Conservation (phyloP, 2,113 vertebrate species). For the Pangasianodon hypophthalmus region DNA sequence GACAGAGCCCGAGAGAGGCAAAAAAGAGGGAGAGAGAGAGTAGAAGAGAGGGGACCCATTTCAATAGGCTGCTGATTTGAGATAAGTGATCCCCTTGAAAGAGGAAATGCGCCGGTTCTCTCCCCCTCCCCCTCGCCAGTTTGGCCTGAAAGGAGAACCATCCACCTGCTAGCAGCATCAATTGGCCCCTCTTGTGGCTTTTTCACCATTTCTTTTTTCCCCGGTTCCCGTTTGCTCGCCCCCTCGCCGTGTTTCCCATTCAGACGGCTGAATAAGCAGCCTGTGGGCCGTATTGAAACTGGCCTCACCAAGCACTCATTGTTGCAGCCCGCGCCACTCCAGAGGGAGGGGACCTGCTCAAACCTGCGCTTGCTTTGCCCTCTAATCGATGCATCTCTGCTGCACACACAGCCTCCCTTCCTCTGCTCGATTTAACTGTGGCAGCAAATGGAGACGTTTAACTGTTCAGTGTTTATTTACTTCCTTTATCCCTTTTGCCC, state of each 20-base stretch:
- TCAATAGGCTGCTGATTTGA: constrained; percentile 65
- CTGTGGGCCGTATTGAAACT: constrained; percentile 50
- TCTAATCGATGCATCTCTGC: constrained; percentile 32
- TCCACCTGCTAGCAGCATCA: constrained; percentile 65
- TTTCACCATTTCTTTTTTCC: constrained; percentile 55
- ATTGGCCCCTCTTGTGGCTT: constrained; percentile 62
- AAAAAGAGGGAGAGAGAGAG: constrained; percentile 44
- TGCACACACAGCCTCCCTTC: constrained; percentile 6
- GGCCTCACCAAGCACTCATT: constrained; percentile 50
- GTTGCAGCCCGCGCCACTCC: constrained; percentile 42
- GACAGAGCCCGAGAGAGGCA: constrained; percentile 29
- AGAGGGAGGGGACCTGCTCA: constrained; percentile 45
- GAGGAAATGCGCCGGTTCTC: constrained; percentile 59
- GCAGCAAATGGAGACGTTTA: constrained; percentile 29
- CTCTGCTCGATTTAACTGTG: constrained; percentile 12
- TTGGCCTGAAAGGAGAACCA: constrained; percentile 60
- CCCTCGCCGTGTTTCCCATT: constrained; percentile 47
- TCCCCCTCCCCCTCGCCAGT: constrained; percentile 39
- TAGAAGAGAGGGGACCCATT: constrained; percentile 55
- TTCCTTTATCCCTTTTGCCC: constrained; percentile 30
- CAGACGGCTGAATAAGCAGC: constrained; percentile 50
- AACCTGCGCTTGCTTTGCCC: constrained; percentile 45
- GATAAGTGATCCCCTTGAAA: constrained; percentile 67
- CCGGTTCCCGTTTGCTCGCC: constrained; percentile 45
- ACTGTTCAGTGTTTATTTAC: constrained; percentile 30